A percentile compares a stretch with the other conserved stretches of the same genome.
phyloP scores from a whole-genome alignment of 1,140 invertebrate species.

The Calosoma granatense region DNA sequence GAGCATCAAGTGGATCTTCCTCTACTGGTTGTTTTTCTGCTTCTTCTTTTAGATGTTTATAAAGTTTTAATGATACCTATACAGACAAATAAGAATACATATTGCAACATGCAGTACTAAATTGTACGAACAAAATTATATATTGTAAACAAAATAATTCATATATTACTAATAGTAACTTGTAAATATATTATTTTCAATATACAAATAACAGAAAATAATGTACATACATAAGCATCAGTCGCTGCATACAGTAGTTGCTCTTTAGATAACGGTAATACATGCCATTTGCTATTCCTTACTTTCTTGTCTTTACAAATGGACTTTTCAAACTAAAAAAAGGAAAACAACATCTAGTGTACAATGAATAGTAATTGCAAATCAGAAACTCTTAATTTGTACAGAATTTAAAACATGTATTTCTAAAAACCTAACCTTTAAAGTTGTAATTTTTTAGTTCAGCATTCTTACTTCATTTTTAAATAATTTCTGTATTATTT shows the following conservation, averaged over 20 bases:
- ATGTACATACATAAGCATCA: constrained; percentile 52
- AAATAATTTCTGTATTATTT: constrained; percentile 10
- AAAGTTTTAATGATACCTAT: too few relatives aligned
- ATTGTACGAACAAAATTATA: too few relatives aligned
- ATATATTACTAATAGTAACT: too few relatives aligned
- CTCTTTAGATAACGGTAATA: constrained; percentile 41
- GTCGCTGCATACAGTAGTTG: constrained; percentile 52
- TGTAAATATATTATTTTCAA: too few relatives aligned
- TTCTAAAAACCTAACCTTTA: too few relatives aligned
- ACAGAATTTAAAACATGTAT: too few relatives aligned
- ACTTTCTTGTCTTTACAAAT: constrained; percentile 46
- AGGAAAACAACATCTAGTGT: constrained; percentile 15
- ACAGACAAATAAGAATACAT: too few relatives aligned
- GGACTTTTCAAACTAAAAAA: constrained; percentile 37
- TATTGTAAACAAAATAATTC: too few relatives aligned
- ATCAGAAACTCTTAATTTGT: too few relatives aligned
- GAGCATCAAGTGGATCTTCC: not conserved
- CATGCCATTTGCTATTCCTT: constrained; percentile 51
- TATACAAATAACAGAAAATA: not conserved
- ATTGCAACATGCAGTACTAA: too few relatives aligned
- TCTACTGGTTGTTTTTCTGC: not conserved
- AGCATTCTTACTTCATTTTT: constrained; percentile 11
- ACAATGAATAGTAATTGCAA: constrained; percentile 9
- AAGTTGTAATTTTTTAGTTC: too few relatives aligned
- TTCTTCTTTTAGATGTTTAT: too few relatives aligned